phyloP scores from a whole-genome alignment of 2,113 vertebrate species.

The Martes martes region DNA sequence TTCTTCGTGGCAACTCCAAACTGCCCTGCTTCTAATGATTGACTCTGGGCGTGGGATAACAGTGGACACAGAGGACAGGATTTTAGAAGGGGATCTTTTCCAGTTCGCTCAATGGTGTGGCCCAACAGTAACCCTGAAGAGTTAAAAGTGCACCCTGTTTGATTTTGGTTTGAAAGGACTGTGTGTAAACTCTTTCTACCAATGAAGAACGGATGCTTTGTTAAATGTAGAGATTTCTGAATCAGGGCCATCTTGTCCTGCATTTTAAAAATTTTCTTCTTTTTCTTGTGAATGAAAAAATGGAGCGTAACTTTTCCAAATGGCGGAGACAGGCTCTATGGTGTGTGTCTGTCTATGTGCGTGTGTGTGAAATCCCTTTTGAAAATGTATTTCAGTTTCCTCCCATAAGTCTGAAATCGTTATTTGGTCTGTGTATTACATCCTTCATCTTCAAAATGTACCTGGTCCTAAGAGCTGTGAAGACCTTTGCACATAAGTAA shows the following conservation, averaged over 20 bases:
- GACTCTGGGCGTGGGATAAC: neutral
- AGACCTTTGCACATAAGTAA: neutral
- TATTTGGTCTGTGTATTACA: constrained; percentile 4
- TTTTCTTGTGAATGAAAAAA: neutral
- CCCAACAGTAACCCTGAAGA: neutral
- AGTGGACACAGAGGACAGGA: too few species aligned
- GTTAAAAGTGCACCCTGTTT: neutral
- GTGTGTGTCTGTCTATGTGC: neutral
- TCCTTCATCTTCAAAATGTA: neutral
- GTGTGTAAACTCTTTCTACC: neutral
- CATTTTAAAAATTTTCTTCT: neutral
- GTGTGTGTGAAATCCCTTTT: neutral
- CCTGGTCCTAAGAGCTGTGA: neutral
- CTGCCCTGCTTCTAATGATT: neutral
- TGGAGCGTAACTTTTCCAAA: neutral
- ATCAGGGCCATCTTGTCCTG: neutral
- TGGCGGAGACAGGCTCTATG: neutral
- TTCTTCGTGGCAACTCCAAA: constrained; percentile 12
- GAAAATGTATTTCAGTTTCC: neutral
- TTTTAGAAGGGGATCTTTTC: neutral
- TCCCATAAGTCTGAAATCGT: neutral
- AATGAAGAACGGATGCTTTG: neutral
- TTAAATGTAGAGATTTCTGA: neutral
- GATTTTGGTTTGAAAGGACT: neutral
- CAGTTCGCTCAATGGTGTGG: neutral